Conservation (phyloP, 2,797 vertebrate species). For the Acanthiza pusilla region DNA sequence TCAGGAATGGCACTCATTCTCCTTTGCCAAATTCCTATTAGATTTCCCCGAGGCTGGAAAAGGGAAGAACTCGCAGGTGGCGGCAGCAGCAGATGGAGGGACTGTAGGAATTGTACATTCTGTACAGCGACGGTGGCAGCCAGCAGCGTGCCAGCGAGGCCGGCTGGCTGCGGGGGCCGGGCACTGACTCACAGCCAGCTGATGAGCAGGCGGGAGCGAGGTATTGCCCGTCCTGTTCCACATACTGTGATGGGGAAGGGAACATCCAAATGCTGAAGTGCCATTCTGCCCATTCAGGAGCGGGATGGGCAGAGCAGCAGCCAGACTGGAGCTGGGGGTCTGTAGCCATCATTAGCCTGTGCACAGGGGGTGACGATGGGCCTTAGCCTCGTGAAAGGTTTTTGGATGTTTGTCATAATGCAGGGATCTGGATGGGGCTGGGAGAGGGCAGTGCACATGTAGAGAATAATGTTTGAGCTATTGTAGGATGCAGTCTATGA, state of each 20-base stretch:
- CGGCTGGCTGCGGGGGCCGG: background rate
- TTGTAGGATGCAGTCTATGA: rapidly evolving
- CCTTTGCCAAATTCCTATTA: background rate
- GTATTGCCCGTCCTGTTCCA: background rate
- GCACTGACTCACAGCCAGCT: background rate
- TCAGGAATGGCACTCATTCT: background rate
- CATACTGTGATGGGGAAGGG: rapidly evolving
- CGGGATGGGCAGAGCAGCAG: background rate
- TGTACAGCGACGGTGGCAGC: background rate
- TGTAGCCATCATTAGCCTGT: rapidly evolving
- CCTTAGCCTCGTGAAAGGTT: rapidly evolving
- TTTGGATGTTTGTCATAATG: background rate
- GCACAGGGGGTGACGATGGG: background rate
- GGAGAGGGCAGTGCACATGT: rapidly evolving
- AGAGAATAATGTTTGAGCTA: background rate
- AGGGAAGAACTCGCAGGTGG: background rate
- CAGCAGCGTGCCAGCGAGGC: background rate
- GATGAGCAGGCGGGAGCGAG: background rate
- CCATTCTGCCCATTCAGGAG: background rate
- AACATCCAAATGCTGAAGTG: background rate
- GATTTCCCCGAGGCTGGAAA: background rate
- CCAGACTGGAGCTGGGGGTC: rapidly evolving
- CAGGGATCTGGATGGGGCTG: background rate
- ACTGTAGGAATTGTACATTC: background rate
- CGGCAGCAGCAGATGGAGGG: slow-evolving; percentile 24